Evolutionary conservation across 2,113 vertebrate species (phyloP).

Genomic region (Nipponia nippon): DNA sequence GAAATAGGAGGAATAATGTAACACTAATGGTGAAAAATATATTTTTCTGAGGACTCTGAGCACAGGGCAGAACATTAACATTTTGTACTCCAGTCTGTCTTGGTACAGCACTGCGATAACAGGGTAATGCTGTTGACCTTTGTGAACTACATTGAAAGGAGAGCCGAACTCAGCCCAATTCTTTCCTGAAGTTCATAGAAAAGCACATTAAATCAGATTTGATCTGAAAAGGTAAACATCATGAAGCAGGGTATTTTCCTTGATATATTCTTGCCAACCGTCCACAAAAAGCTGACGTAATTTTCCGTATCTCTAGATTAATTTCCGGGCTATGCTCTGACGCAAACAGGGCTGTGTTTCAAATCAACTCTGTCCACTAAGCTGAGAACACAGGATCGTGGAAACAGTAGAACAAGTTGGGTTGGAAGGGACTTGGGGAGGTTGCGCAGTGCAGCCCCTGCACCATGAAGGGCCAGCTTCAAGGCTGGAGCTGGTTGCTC

Average conservation of each 20-base stretch:
- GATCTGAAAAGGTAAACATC: not conserved
- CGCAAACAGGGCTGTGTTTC: not conserved
- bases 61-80: not conserved
- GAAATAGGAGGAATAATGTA: not conserved
- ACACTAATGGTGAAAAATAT: not conserved
- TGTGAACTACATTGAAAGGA: not conserved
- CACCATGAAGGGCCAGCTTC: not conserved
- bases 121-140: not conserved
- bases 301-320: not conserved
- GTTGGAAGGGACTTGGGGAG: not conserved
- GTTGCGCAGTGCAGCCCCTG: not conserved
- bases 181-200: not conserved
- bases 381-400: fast-evolving
- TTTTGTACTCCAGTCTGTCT: not conserved
- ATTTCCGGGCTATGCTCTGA: not conserved
- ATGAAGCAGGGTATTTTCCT: not conserved
- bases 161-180: not conserved
- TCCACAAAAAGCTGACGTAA: not conserved
- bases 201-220: not conserved
- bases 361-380: not conserved
- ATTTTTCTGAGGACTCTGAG: not conserved
- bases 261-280: not conserved
- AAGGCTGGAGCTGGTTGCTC: not conserved
- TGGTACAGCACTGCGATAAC: not conserved
- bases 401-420: not conserved